These are phyloP conservation scores for Urophycis tenuis DNA, from an alignment of 2,797 vertebrate genomes.

Conservation along the genomic window DNA sequence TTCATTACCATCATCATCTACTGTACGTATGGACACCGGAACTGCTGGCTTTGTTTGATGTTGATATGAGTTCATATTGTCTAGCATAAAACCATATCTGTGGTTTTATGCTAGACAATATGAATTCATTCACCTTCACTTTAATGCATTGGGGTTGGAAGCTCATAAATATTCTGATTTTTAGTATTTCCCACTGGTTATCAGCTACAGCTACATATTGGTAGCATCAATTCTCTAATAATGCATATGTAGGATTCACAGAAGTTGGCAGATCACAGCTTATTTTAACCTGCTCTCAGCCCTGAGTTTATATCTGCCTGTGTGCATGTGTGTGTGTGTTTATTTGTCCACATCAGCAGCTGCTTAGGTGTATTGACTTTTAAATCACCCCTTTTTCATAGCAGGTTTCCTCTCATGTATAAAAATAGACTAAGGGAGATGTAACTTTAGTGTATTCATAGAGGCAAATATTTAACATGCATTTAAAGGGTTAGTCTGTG, in stretches of 20 bases:
- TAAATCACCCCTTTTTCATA: constrained; percentile 35
- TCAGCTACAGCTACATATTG: neutral
- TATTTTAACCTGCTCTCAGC: neutral
- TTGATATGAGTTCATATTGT: neutral
- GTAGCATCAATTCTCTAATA: neutral
- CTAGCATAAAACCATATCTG: too few relatives aligned
- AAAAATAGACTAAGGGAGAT: constrained; percentile 46
- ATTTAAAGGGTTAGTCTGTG: neutral
- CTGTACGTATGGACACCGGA: too few relatives aligned
- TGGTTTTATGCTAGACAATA: neutral
- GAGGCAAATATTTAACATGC: constrained; percentile 1
- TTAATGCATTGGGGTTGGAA: neutral
- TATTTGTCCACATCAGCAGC: neutral
- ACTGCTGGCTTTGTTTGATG: neutral
- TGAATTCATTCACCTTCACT: neutral
- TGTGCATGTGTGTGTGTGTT: constrained; percentile 2
- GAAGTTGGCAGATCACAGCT: neutral
- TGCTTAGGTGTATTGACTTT: constrained; percentile 42
- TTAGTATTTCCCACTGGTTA: neutral
- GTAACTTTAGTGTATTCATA: constrained; percentile 20
- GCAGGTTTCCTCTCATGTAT: constrained; percentile 29
- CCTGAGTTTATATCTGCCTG: neutral
- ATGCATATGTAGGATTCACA: neutral
- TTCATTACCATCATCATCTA: too few relatives aligned
- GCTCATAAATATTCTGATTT: neutral